Percentiles rank a stretch among this genome's conserved stretches.
These are phyloP conservation scores for Coccyzus lansbergi DNA, from an alignment of 2,797 vertebrate genomes.

Conservation along the genomic window DNA sequence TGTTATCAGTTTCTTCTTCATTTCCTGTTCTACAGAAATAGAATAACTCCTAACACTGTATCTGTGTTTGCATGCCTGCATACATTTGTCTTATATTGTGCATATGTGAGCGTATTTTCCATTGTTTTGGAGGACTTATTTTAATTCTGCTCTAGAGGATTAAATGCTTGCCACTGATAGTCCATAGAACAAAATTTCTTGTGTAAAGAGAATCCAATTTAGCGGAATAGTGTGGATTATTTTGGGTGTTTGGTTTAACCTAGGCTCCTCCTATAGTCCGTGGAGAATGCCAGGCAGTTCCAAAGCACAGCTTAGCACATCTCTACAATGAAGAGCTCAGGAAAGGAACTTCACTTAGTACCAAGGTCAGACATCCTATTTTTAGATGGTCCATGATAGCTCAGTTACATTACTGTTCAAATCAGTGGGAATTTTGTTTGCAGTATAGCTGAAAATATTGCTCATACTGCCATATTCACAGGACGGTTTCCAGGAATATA, in stretches of 20 bases:
- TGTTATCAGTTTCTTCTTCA: background rate
- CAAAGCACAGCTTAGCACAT: background rate
- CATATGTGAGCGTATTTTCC: background rate
- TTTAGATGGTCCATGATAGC: background rate
- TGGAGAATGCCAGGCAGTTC: background rate
- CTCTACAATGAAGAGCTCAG: background rate
- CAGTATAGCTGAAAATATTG: background rate
- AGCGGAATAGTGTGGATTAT: background rate
- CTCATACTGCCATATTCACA: background rate
- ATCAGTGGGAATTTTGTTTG: background rate
- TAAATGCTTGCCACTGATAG: background rate
- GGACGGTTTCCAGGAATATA: background rate
- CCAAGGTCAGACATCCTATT: background rate
- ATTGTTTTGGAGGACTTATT: background rate
- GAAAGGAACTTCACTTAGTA: background rate
- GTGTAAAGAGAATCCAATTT: background rate
- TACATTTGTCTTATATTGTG: background rate
- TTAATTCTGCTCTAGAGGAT: background rate
- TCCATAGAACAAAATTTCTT: background rate
- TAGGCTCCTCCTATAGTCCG: background rate
- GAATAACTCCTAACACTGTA: background rate
- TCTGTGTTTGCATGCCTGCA: background rate
- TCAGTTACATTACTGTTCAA: background rate
- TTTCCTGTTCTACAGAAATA: slow-evolving; percentile 42
- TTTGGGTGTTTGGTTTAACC: background rate